Conservation (phyloP, 2,113 vertebrate genomes). For the Tauraco erythrolophus region DNA sequence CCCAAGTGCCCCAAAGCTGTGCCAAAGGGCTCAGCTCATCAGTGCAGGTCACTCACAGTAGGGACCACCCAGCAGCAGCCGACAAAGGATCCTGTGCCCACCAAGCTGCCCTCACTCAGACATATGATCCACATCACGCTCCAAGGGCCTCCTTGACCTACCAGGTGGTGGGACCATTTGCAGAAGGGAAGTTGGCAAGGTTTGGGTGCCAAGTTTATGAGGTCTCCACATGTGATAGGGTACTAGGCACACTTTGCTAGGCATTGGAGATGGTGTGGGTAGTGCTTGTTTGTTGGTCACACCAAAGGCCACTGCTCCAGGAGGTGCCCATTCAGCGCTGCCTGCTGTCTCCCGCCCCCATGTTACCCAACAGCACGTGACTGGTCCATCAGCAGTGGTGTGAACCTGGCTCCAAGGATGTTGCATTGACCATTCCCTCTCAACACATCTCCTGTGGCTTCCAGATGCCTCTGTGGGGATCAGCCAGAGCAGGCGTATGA, state of each 20-base stretch:
- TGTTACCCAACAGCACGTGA: background rate
- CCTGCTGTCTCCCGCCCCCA: background rate
- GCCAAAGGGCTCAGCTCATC: background rate
- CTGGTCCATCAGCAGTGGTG: background rate
- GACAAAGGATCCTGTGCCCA: background rate
- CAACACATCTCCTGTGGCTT: accelerated
- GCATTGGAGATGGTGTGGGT: background rate
- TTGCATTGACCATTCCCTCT: background rate
- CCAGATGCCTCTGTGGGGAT: background rate
- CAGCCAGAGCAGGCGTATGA: background rate
- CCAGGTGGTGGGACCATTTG: background rate
- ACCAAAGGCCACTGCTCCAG: background rate
- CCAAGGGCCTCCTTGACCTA: accelerated
- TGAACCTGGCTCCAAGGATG: accelerated
- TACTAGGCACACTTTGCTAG: background rate
- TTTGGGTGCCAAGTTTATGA: background rate
- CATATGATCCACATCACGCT: background rate
- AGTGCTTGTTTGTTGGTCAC: background rate
- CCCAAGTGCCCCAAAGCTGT: background rate
- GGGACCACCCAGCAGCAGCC: background rate
- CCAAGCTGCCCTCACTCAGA: background rate
- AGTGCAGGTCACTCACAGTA: background rate
- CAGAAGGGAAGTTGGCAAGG: background rate
- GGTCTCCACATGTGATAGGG: background rate
- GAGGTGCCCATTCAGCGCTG: background rate